Evolutionary conservation across 2,113 vertebrate species (phyloP), one percentile per base, ranked within the genome.

Genomic region (Scatophagus argus): DNA sequence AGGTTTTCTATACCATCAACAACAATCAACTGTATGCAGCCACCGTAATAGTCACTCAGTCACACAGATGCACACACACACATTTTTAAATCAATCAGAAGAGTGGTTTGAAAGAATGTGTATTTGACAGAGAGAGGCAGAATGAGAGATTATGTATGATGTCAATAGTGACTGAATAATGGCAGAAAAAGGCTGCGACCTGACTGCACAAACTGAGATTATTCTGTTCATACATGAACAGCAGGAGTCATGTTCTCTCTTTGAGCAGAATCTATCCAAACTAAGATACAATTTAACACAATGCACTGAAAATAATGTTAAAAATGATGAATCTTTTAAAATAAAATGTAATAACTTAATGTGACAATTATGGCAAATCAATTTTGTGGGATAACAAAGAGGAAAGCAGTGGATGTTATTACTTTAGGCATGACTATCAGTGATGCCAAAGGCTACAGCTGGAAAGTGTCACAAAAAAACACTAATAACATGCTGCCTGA

Each of bases 401-500:
- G 32, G 2, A 14, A 56, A 55, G 12, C 5, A 11, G 0, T 55
- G 17, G 0, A 46, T 65, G 25, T 36, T 27, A 47, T 60, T 62
- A 21, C 5, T 59, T 68, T 12, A 19, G 36, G 55, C 21, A 59
- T n/a, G 44, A 54, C 52, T 54, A 46, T 49, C 27, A 71, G 27
- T 41, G 55, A 65, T 31, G 64, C 43, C 49, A 62, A 73, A 82
- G 54, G 63, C 27, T 65, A 66, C 54, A 60, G 73, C 58, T 76
- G 52, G 12, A 55, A 61, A 32, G 60, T 46, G 29, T 83, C 17
- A 43, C 9, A 7, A 11, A 29, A 56, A 77, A 72, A 74, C 61
- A 81, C 14, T n/a, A 69, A 88, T 87, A 74, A 67, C 67, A 81
- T 55, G 73, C 72, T 49, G 27, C 52, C 66, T 81, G 64, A 81